phyloP scores from a whole-genome alignment of 2,113 vertebrate species.

The Gavia stellata region DNA sequence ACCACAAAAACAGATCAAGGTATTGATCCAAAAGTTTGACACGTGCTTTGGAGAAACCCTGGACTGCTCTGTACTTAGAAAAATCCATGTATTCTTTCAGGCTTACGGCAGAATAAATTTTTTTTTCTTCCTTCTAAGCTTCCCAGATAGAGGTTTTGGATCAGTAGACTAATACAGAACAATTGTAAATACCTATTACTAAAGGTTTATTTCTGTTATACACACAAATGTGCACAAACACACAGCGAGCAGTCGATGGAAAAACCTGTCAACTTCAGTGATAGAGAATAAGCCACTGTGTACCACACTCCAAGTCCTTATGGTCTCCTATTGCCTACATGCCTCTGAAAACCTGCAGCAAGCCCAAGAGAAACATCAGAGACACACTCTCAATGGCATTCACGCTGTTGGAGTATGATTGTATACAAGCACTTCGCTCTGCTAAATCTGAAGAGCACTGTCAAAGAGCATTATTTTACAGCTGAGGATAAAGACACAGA shows the following conservation, averaged over 20 bases:
- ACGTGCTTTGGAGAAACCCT: not conserved
- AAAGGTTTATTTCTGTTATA: not conserved
- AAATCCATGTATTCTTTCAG: not conserved
- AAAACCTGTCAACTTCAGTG: not conserved
- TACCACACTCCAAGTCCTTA: not conserved
- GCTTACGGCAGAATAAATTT: not conserved
- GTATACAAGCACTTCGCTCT: not conserved
- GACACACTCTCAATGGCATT: not conserved
- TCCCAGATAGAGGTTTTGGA: not conserved
- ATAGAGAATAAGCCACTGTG: not conserved
- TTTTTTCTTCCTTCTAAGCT: not conserved
- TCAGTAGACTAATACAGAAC: not conserved
- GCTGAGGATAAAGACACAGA: not conserved
- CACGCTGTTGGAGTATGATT: not conserved
- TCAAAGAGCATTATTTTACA: not conserved
- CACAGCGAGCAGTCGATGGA: not conserved
- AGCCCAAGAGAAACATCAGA: not conserved
- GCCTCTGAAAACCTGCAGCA: not conserved
- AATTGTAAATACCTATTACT: not conserved
- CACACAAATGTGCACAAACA: not conserved
- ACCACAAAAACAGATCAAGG: conserved; percentile 54
- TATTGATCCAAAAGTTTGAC: conserved; percentile 16
- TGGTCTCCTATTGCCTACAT: not conserved
- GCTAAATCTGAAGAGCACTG: not conserved
- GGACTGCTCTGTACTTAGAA: not conserved